These are phyloP conservation scores for Phataginus tetradactyla DNA, from an alignment of 2,797 vertebrate species.

Conservation along the genomic window DNA sequence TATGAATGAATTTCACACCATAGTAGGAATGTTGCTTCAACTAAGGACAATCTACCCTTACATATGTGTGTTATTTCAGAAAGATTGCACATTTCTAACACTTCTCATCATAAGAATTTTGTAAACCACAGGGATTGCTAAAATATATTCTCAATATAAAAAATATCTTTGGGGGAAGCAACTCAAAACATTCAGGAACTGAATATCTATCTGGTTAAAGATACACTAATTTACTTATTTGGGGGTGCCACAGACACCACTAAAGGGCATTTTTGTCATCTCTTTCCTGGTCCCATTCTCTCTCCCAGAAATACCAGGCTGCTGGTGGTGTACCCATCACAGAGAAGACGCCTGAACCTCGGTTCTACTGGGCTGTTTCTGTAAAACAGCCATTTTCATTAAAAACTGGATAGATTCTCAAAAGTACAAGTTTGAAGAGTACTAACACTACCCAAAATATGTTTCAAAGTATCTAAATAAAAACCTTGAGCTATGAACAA, in stretches of 20 bases:
- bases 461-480: conserved; percentile 43
- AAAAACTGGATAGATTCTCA: background rate
- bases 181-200: background rate
- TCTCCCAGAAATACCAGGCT: conserved; percentile 29
- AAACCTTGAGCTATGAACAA: background rate
- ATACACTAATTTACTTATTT: background rate
- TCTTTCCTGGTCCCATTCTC: conserved; percentile 48
- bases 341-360: background rate
- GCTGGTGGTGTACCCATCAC: background rate
- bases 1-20: background rate
- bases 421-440: background rate
- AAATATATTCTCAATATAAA: conserved; percentile 47
- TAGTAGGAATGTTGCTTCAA: background rate
- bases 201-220: background rate
- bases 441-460: background rate
- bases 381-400: background rate
- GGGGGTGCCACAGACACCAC: background rate
- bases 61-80: background rate
- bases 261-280: background rate
- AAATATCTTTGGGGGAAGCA: background rate
- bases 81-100: background rate
- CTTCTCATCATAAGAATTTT: conserved; percentile 6
- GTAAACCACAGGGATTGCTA: background rate
- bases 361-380: background rate
- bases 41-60: background rate